A percentile compares a stretch with the other conserved stretches of the same genome.
Conservation (phyloP, 92 coral and sea anemone species). For the Paragorgia papillata region DNA sequence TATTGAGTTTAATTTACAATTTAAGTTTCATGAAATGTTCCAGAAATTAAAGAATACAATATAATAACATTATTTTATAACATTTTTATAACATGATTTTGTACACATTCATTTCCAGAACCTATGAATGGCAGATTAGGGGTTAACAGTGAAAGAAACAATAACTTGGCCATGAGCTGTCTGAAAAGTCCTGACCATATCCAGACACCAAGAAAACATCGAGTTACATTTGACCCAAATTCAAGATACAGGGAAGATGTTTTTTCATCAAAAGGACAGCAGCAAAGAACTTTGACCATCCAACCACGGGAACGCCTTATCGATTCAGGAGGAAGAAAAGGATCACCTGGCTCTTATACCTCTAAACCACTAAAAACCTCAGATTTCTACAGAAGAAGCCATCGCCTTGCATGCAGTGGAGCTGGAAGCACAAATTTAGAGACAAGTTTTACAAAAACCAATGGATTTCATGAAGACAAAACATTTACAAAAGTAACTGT, state of each 20-base stretch:
- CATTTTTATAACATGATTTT: too few species aligned
- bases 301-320: constrained; percentile 36
- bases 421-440: neutral
- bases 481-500: neutral
- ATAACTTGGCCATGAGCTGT: constrained; percentile 36
- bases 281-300: constrained; percentile 17
- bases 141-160: constrained; percentile 20
- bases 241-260: constrained; percentile 17
- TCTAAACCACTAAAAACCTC: neutral
- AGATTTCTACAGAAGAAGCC: constrained; percentile 16
- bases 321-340: neutral
- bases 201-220: constrained; percentile 35
- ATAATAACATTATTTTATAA: too few species aligned
- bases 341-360: neutral
- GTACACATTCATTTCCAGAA: neutral
- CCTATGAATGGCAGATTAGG: neutral
- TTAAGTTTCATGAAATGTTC: too few species aligned
- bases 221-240: constrained; percentile 39
- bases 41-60: too few species aligned
- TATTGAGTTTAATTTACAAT: too few species aligned
- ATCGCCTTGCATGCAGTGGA: constrained; percentile 8
- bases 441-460: neutral
- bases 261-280: constrained; percentile 3
- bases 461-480: neutral
- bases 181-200: constrained; percentile 23